These are phyloP conservation scores for Lordiphosa clarofinis DNA, from an alignment of 1,140 invertebrate genomes.

Conservation along the genomic window DNA sequence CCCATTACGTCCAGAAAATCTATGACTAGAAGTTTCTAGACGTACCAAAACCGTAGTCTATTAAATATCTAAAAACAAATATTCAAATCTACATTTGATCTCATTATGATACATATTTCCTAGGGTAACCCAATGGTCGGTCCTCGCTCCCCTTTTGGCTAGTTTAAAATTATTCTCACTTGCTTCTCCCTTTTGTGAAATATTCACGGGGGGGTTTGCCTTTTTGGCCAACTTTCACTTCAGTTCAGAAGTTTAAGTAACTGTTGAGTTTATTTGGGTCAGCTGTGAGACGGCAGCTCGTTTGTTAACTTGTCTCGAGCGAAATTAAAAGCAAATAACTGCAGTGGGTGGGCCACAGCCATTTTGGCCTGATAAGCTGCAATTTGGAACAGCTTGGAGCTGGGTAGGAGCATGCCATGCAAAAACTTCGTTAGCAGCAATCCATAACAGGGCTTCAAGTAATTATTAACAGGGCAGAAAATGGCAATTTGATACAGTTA, in stretches of 20 bases:
- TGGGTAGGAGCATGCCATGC: too few relatives aligned
- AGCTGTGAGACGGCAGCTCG: conserved; percentile 51
- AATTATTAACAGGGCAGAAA: conserved; percentile 52
- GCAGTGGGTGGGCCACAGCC: conserved; percentile 22
- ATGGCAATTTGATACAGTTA: too few relatives aligned
- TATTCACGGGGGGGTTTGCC: conserved; percentile 20
- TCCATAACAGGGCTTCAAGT: conserved; percentile 65
- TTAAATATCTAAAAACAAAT: too few relatives aligned
- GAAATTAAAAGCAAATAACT: conserved; percentile 76
- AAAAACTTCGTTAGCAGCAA: conserved; percentile 56
- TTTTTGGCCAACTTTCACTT: conserved; percentile 23
- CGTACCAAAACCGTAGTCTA: too few relatives aligned
- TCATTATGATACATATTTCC: too few relatives aligned
- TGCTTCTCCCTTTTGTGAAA: conserved; percentile 16
- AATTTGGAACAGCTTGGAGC: conserved; percentile 50
- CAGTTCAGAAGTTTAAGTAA: conserved; percentile 53
- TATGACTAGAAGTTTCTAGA: too few relatives aligned
- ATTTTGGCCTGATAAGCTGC: conserved; percentile 60
- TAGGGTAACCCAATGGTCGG: not conserved
- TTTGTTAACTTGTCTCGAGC: conserved; percentile 61
- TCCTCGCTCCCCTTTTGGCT: not conserved
- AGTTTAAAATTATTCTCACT: not conserved
- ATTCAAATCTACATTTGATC: too few relatives aligned
- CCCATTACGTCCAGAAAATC: too few relatives aligned
- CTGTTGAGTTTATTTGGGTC: conserved; percentile 66